phyloP scores from a whole-genome alignment of 2,888 invertebrate species.

The Epinotia demarniana region DNA sequence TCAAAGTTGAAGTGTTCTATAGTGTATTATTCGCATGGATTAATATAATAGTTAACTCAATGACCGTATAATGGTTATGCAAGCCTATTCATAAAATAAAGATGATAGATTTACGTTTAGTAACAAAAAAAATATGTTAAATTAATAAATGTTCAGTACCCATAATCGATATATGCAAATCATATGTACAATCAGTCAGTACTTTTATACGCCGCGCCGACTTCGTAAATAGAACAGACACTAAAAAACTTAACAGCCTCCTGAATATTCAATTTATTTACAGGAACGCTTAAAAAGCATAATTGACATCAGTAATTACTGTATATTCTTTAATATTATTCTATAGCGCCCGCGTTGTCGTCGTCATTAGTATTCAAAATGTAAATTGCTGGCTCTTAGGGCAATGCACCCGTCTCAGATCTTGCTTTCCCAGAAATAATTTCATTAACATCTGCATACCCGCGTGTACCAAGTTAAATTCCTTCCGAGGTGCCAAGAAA shows the following conservation, averaged over 20 bases:
- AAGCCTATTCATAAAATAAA: no score
- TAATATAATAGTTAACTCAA: no score
- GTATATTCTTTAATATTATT: slow-evolving; percentile 67
- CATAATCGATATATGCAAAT: background rate
- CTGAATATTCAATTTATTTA: slow-evolving; percentile 30
- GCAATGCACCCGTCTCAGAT: slow-evolving; percentile 78
- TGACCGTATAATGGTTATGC: no score
- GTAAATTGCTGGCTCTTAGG: slow-evolving; percentile 78
- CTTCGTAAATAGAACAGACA: background rate
- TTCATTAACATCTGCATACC: slow-evolving; percentile 81
- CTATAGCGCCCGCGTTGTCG: slow-evolving; percentile 64
- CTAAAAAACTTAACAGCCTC: background rate
- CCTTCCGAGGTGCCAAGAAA: slow-evolving; percentile 65
- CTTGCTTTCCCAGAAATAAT: slow-evolving; percentile 82
- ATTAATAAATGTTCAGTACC: background rate
- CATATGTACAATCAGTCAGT: background rate
- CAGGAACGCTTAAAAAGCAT: slow-evolving; percentile 44
- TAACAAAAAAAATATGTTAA: background rate
- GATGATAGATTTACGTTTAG: no score
- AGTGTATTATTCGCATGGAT: no score
- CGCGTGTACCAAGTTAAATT: slow-evolving; percentile 64
- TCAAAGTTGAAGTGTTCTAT: no score
- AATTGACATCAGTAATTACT: slow-evolving; percentile 66
- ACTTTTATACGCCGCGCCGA: background rate
- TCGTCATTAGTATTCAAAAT: slow-evolving; percentile 81